Percentiles rank a stretch among this genome's conserved stretches.
Evolutionary conservation across 1,140 invertebrate genomes (phyloP).

Genomic region (Marisa cornuarietis): DNA sequence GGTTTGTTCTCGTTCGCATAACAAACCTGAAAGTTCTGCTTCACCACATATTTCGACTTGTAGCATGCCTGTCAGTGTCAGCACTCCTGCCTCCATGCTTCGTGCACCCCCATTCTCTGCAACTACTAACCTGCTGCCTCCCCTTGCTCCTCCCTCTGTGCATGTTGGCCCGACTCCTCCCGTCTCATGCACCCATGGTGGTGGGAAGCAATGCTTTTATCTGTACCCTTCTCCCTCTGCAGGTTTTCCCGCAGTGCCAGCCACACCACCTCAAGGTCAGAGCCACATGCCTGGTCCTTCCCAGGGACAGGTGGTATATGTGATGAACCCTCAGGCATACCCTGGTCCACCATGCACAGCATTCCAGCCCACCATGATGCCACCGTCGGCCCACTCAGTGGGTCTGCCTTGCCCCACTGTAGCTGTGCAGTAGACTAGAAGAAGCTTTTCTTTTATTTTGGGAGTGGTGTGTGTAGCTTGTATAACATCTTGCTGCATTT

Average conservation of each 20-base stretch:
- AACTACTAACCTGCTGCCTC: conserved; percentile 15
- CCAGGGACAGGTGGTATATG: conserved; percentile 34
- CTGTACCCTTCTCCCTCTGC: conserved; percentile 39
- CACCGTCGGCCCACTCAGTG: conserved; percentile 19
- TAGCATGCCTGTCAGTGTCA: conserved; percentile 1
- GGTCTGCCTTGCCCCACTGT: conserved; percentile 28
- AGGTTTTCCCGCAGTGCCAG: conserved; percentile 31
- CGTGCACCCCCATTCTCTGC: conserved; percentile 12
- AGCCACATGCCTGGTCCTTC: conserved; percentile 4
- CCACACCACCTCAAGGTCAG: conserved; percentile 19
- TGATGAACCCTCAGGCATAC: conserved; percentile 32
- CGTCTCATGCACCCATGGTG: conserved; percentile 1
- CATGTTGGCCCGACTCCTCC: background rate
- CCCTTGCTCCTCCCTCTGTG: background rate
- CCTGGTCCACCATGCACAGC: conserved; percentile 5
- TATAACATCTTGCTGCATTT: too few relatives aligned
- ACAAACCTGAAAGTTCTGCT: conserved; percentile 6
- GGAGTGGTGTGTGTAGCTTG: background rate
- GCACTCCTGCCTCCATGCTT: conserved; percentile 2
- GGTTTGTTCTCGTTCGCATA: background rate
- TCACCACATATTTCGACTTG: background rate
- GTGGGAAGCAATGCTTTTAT: conserved; percentile 36
- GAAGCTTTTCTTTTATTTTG: background rate
- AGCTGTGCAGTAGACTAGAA: conserved; percentile 26
- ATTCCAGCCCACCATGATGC: conserved; percentile 28